Evolutionary conservation across 2,113 vertebrate genomes (phyloP), one percentile per base, ranked within the genome.

Genomic region (Cryptotis parvus): DNA sequence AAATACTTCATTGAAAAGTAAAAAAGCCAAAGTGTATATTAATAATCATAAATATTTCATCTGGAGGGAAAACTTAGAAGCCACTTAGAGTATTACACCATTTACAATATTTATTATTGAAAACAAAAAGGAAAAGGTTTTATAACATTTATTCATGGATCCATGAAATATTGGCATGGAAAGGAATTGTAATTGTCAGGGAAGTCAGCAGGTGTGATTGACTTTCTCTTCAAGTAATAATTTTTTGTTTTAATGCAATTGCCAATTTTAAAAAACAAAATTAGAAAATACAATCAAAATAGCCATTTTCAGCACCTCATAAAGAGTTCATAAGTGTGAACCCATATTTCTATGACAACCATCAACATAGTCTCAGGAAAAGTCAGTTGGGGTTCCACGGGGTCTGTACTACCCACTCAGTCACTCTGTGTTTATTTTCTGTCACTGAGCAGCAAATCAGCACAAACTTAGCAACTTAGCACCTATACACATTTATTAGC

Each of bases 71-170:
- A 86, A 24, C 16, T 79, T 78, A 52, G 29, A 90, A 82, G 27
- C 43, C 69, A 80, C 37, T 92, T 88, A 80, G n/a, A 45, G 2
- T 72, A 72, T 33, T 55, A 35, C 4, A 35, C 11, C 35, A 52
- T 86, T 96, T n/a, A 14, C 12, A 79, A 78, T 70, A 91, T 82
- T 79, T 92, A 85, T 91, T 85, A 85, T 87, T 94, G 84, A 79
- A 82, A 90, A 37, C 58, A 85, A 58, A 92, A 84, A 76, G 33
- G 9, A 9, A 87, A 82, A 84, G 9, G 55, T 20, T 55, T 2
- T 70, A n/a, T 29, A 41, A 24, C 14, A 78, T 35, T 66, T 5
- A 45, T 55, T 61, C 65, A 52, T 75, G 33, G 41, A 52, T 66
- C 45, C 58, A 4, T 8, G 27, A 27, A 26, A 20, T 8, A 29